These are phyloP conservation scores for Temnopleurus reevesii DNA, from an alignment of 53 echinoderm and acorn worm species.

Conservation along the genomic window DNA sequence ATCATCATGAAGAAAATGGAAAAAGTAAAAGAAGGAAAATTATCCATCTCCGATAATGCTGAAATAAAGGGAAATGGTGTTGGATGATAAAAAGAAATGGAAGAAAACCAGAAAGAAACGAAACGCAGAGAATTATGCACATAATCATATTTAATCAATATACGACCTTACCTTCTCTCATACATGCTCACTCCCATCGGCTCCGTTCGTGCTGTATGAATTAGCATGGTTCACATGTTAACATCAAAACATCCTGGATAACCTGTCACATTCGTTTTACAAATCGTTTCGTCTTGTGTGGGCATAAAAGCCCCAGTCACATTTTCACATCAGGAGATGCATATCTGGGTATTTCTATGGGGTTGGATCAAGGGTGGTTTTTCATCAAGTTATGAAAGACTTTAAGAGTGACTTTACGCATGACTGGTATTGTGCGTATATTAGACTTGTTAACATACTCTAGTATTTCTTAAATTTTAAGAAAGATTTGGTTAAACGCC, in stretches of 20 bases:
- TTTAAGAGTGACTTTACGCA: too few species aligned
- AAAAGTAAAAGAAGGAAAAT: background rate
- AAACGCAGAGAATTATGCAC: background rate
- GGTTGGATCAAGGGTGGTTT: too few species aligned
- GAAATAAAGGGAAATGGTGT: background rate
- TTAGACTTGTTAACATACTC: too few species aligned
- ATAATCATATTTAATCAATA: background rate
- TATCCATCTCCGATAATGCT: too few species aligned
- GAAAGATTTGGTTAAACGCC: too few species aligned
- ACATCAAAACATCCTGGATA: background rate
- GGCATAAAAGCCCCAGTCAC: too few species aligned
- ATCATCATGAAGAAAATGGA: background rate
- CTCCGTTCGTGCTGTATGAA: background rate
- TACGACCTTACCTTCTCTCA: background rate
- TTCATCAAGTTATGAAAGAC: too few species aligned
- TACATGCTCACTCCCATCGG: background rate
- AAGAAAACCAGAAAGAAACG: background rate
- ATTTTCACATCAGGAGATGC: too few species aligned
- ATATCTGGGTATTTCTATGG: too few species aligned
- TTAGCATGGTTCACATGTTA: constrained; percentile 13
- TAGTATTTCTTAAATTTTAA: too few species aligned
- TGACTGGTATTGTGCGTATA: too few species aligned
- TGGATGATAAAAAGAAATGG: too few species aligned
- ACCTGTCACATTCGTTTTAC: background rate
- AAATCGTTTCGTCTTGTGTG: background rate